These are phyloP conservation scores for Reticulitermes speratus DNA, from an alignment of 1,140 invertebrate species.

Conservation along the genomic window DNA sequence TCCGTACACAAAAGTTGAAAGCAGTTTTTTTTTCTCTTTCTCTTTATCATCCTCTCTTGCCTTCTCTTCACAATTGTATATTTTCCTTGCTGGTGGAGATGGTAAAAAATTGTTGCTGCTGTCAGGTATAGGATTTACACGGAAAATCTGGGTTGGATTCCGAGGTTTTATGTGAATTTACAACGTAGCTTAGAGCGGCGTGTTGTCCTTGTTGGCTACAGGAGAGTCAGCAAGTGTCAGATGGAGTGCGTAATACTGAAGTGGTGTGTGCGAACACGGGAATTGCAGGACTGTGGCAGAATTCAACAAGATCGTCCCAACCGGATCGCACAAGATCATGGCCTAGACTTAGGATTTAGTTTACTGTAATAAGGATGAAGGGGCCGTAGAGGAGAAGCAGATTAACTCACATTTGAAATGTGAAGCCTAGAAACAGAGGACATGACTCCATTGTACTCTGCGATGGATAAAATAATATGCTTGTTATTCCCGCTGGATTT, in stretches of 20 bases:
- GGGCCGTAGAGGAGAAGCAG: neutral
- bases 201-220: neutral
- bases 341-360: neutral
- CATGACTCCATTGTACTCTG: too few species aligned
- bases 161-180: slow-evolving; percentile 23
- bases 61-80: slow-evolving; percentile 10
- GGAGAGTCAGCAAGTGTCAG: too few species aligned
- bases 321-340: too few species aligned
- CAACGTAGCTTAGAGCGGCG: neutral
- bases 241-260: too few species aligned
- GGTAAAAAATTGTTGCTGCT: slow-evolving; percentile 15
- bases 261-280: too few species aligned
- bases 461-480: too few species aligned
- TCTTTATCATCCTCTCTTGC: neutral
- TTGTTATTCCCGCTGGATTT: too few species aligned
- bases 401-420: neutral
- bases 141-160: slow-evolving; percentile 25
- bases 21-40: neutral
- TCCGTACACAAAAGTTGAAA: neutral
- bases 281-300: too few species aligned
- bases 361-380: neutral
- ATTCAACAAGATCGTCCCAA: too few species aligned
- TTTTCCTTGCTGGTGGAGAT: slow-evolving; percentile 4
- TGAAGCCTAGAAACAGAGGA: too few species aligned
- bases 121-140: slow-evolving; percentile 23